phyloP scores from a whole-genome alignment of 92 coral and sea anemone species.

The Umimayanthus kanabou region DNA sequence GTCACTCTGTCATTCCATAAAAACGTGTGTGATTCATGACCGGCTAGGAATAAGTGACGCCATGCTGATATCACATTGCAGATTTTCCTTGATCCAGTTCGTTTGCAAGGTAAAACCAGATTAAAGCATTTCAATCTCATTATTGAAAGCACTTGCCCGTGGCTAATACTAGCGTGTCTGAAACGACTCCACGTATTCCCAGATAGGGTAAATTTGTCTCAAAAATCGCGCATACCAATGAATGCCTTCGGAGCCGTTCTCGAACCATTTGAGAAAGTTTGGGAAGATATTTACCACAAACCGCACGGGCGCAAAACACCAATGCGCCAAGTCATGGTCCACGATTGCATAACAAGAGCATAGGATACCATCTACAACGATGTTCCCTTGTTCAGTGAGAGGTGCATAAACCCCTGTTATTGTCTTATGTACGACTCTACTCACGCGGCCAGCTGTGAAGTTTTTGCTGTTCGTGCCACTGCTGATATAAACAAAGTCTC shows the following conservation, averaged over 20 bases:
- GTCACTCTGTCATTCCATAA: slow-evolving; percentile 36
- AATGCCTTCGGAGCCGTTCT: slow-evolving; percentile 57
- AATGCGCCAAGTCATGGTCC: slow-evolving; percentile 70
- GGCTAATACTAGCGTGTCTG: not conserved
- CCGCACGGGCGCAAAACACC: slow-evolving; percentile 84
- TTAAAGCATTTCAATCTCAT: not conserved
- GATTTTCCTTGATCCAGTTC: not conserved
- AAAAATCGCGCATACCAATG: slow-evolving; percentile 87
- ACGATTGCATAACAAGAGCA: slow-evolving; percentile 91
- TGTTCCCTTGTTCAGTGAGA: slow-evolving; percentile 90
- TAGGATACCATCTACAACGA: slow-evolving; percentile 75
- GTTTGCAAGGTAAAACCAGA: not conserved
- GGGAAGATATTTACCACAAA: slow-evolving; percentile 63
- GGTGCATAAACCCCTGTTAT: slow-evolving; percentile 86
- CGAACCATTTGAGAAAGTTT: slow-evolving; percentile 47
- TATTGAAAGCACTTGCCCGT: not conserved
- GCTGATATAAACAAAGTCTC: slow-evolving; percentile 77
- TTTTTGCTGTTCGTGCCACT: slow-evolving; percentile 42
- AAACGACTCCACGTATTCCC: slow-evolving; percentile 25
- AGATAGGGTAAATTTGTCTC: slow-evolving; percentile 20
- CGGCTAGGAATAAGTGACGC: slow-evolving; percentile 24
- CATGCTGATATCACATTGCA: slow-evolving; percentile 14
- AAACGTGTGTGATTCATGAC: slow-evolving; percentile 26
- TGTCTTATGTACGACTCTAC: slow-evolving; percentile 34
- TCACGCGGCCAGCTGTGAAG: slow-evolving; percentile 74